Percentiles rank a stretch among this genome's conserved stretches.
These are phyloP conservation scores for Mimas tiliae DNA, from an alignment of 2,888 invertebrate genomes.

Conservation along the genomic window DNA sequence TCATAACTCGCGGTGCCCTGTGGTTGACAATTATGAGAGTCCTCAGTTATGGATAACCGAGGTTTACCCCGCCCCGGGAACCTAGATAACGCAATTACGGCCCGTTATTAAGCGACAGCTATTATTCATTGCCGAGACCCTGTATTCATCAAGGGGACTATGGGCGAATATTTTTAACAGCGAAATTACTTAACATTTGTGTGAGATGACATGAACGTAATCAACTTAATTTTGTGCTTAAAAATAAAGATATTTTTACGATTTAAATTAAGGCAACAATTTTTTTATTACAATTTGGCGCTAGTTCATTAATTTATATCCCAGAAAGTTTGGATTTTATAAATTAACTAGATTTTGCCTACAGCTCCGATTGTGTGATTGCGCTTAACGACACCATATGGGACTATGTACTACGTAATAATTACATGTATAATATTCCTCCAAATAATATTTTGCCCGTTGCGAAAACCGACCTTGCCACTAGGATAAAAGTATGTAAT, in stretches of 20 bases:
- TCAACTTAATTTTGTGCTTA: not conserved
- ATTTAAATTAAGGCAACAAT: no score
- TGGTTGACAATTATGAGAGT: constrained; percentile 77
- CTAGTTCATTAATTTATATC: not conserved
- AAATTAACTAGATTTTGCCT: no score
- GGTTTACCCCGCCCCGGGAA: constrained; percentile 60
- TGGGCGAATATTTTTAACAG: constrained; percentile 47
- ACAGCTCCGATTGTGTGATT: no score
- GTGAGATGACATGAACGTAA: not conserved
- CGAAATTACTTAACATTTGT: constrained; percentile 39
- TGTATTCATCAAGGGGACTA: constrained; percentile 57
- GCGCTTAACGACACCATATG: no score
- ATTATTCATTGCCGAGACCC: constrained; percentile 75
- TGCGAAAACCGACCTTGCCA: no score
- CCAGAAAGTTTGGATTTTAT: no score
- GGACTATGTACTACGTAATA: no score
- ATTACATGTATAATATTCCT: no score
- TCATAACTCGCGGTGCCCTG: constrained; percentile 50
- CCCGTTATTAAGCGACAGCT: constrained; percentile 73
- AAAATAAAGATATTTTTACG: no score
- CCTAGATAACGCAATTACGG: constrained; percentile 80
- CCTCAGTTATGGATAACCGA: constrained; percentile 72
- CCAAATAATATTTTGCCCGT: no score
- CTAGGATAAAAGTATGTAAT: no score
- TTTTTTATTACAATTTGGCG: not conserved